Evolutionary conservation across 1,140 invertebrate species (phyloP).

Genomic region (Drosophila takahashii): DNA sequence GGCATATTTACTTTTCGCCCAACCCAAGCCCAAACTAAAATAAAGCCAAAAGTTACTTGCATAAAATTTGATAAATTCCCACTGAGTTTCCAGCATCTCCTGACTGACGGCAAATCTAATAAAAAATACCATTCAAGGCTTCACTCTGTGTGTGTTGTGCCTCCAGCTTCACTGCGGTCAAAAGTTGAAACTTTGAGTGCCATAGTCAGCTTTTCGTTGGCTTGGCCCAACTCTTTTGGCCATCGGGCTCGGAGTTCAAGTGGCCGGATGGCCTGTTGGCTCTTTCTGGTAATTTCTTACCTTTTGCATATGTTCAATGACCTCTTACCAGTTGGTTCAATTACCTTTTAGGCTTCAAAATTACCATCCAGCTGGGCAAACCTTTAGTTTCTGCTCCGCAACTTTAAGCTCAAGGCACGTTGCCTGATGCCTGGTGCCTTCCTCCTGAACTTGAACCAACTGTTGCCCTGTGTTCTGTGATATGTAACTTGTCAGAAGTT

Average conservation of each 20-base stretch:
- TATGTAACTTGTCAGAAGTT: slow-evolving; percentile 79
- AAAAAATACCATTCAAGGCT: slow-evolving; percentile 49
- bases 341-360: slow-evolving; percentile 43
- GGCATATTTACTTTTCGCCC: slow-evolving; percentile 67
- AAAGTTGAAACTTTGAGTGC: slow-evolving; percentile 57
- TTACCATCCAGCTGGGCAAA: slow-evolving; percentile 37
- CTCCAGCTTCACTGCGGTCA: slow-evolving; percentile 49
- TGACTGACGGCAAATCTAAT: slow-evolving; percentile 70
- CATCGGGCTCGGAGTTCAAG: slow-evolving; percentile 23
- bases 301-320: slow-evolving; percentile 16
- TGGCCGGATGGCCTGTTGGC: slow-evolving; percentile 22
- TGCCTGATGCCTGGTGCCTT: slow-evolving; percentile 6
- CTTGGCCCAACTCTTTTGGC: slow-evolving; percentile 42
- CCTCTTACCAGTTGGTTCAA: slow-evolving; percentile 23
- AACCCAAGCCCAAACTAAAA: neutral
- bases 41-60: slow-evolving; percentile 61
- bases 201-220: slow-evolving; percentile 42
- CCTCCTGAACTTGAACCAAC: slow-evolving; percentile 64
- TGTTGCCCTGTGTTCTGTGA: slow-evolving; percentile 67
- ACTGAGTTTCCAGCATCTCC: slow-evolving; percentile 23
- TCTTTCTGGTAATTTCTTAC: slow-evolving; percentile 46
- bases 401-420: slow-evolving; percentile 15
- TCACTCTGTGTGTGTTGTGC: slow-evolving; percentile 5
- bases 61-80: slow-evolving; percentile 77
- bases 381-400: slow-evolving; percentile 20